Evolutionary conservation across 2,113 vertebrate species (phyloP).

Genomic region (Zosterops lateralis): DNA sequence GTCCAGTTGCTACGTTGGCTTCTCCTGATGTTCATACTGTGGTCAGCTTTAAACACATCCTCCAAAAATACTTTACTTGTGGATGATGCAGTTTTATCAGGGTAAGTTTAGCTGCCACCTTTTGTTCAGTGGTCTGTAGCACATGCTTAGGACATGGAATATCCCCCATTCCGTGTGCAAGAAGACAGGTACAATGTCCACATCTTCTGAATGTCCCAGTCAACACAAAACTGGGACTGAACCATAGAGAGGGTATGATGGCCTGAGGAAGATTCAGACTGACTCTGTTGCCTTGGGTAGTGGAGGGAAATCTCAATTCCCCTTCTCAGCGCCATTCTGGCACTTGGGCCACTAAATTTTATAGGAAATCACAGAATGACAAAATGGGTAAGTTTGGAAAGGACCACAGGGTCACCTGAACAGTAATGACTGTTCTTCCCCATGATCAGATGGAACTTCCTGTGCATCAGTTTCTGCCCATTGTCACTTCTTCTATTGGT

Average conservation of each 20-base stretch:
- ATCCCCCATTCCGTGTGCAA: not conserved
- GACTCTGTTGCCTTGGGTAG: not conserved
- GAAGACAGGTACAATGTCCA: not conserved
- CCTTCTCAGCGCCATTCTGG: not conserved
- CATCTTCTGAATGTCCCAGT: not conserved
- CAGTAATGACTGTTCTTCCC: accelerated
- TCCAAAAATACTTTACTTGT: not conserved
- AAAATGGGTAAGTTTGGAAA: not conserved
- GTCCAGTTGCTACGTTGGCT: not conserved
- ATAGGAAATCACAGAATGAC: not conserved
- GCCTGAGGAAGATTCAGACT: not conserved
- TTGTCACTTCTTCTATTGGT: not conserved
- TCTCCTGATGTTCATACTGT: not conserved
- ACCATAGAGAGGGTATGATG: not conserved
- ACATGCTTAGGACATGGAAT: not conserved
- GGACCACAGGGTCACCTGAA: not conserved
- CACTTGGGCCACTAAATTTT: not conserved
- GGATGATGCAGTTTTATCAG: not conserved
- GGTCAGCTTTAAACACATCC: not conserved
- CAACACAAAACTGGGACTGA: not conserved
- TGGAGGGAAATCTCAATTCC: not conserved
- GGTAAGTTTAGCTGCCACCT: not conserved
- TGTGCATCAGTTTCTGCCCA: not conserved
- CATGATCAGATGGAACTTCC: not conserved
- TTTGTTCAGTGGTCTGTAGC: not conserved